phyloP scores from a whole-genome alignment of 2,888 invertebrate genomes.

The Cryptus viduatorius region DNA sequence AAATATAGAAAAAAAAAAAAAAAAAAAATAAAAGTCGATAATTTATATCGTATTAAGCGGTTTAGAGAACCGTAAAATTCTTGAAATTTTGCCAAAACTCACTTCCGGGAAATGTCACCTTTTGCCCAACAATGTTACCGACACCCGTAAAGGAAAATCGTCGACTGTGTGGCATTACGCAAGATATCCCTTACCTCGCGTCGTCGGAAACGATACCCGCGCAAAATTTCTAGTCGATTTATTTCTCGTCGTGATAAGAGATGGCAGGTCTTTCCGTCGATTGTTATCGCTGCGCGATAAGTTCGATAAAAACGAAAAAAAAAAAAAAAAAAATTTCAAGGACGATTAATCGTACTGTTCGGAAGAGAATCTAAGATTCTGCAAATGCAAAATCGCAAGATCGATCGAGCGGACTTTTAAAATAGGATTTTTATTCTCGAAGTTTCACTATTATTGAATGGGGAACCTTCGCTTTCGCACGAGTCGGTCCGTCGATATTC shows the following conservation, averaged over 20 bases:
- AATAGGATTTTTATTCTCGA: too few relatives aligned
- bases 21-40: too few relatives aligned
- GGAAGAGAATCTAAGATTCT: too few relatives aligned
- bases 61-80: not conserved
- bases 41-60: not conserved
- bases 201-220: slow-evolving; percentile 33
- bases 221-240: not conserved
- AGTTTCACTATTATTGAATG: too few relatives aligned
- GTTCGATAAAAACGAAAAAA: not conserved
- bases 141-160: slow-evolving; percentile 45
- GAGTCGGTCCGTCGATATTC: slow-evolving; percentile 32
- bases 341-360: too few relatives aligned
- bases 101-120: slow-evolving; percentile 52
- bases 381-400: too few relatives aligned
- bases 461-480: not conserved
- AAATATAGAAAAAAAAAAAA: too few relatives aligned
- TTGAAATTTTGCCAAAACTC: slow-evolving; percentile 48
- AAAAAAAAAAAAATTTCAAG: not conserved
- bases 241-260: slow-evolving; percentile 40
- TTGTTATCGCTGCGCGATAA: slow-evolving; percentile 27
- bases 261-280: slow-evolving; percentile 43
- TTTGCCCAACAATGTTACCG: slow-evolving; percentile 53
- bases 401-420: too few relatives aligned
- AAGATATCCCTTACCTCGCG: slow-evolving; percentile 22
- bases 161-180: slow-evolving; percentile 39